Percentiles rank a stretch among this genome's conserved stretches.
Evolutionary conservation across 2,797 vertebrate species (phyloP).

Genomic region (Psittacula echo): DNA sequence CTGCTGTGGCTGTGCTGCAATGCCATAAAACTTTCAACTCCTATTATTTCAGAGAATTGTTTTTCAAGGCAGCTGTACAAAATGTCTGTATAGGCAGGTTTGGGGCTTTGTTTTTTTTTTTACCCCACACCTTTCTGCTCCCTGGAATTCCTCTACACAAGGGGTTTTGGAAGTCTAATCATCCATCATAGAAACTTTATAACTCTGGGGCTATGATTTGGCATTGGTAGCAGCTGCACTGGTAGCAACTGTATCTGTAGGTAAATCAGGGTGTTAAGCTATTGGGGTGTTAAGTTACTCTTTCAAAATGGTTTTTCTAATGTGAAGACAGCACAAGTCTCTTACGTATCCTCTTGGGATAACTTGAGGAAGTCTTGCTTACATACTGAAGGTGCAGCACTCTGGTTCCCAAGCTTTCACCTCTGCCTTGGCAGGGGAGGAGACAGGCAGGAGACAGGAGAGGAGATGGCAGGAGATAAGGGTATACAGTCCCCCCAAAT

Average conservation of each 20-base stretch:
- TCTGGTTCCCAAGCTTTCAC: background rate
- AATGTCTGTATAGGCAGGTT: background rate
- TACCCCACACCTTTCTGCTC: background rate
- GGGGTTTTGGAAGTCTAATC: constrained; percentile 2
- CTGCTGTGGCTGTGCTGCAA: background rate
- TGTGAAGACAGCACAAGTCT: background rate
- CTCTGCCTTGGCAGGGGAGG: background rate
- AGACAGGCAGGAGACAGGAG: background rate
- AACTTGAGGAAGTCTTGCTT: background rate
- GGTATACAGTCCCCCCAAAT: background rate
- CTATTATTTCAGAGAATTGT: background rate
- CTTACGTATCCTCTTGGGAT: background rate
- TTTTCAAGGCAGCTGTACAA: constrained; percentile 16
- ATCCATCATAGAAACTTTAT: background rate
- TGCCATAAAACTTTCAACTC: background rate
- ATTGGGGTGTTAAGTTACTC: background rate
- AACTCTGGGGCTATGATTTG: background rate
- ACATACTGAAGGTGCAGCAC: background rate
- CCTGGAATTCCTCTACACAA: background rate
- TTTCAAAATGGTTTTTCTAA: background rate
- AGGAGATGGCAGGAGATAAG: no score
- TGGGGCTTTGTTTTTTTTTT: background rate
- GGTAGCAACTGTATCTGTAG: fast-evolving
- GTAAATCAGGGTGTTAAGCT: fast-evolving
- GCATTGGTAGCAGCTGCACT: background rate